phyloP scores from a whole-genome alignment of 1,140 invertebrate species.

The Odontomachus brunneus region DNA sequence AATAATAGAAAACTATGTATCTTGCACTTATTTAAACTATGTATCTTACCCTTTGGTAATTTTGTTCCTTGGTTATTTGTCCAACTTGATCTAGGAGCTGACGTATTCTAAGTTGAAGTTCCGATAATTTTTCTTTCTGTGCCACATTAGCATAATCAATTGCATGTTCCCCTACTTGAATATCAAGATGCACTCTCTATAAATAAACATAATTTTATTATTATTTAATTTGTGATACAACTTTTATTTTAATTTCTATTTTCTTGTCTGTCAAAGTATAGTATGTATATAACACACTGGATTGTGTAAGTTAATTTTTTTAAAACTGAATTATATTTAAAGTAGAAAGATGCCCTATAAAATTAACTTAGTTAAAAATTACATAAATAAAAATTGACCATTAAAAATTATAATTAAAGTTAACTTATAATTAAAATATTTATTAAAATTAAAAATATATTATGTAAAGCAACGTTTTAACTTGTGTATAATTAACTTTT shows the following conservation, averaged over 20 bases:
- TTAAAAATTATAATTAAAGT: no score
- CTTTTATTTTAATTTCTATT: background rate
- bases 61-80: slow-evolving; percentile 99
- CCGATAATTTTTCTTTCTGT: slow-evolving; percentile 98
- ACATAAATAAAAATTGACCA: no score
- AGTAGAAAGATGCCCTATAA: no score
- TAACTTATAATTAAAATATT: no score
- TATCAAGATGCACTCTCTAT: slow-evolving; percentile 97
- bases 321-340: no score
- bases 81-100: slow-evolving; percentile 99
- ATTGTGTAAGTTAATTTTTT: no score
- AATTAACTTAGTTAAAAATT: no score
- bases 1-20: background rate
- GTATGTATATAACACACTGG: no score
- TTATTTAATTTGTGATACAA: background rate
- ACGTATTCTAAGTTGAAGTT: slow-evolving; percentile 97
- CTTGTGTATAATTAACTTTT: no score
- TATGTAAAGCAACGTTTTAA: no score
- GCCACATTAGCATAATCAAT: slow-evolving; percentile 99
- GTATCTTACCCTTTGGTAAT: slow-evolving; percentile 96
- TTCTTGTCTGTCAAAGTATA: background rate
- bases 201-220: slow-evolving; percentile 8
- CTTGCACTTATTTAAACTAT: no score
- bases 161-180: slow-evolving; percentile 99
- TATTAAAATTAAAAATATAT: no score